These are phyloP conservation scores for Masnerella sp. DNA, from an alignment of 2,888 invertebrate genomes.

Conservation along the genomic window DNA sequence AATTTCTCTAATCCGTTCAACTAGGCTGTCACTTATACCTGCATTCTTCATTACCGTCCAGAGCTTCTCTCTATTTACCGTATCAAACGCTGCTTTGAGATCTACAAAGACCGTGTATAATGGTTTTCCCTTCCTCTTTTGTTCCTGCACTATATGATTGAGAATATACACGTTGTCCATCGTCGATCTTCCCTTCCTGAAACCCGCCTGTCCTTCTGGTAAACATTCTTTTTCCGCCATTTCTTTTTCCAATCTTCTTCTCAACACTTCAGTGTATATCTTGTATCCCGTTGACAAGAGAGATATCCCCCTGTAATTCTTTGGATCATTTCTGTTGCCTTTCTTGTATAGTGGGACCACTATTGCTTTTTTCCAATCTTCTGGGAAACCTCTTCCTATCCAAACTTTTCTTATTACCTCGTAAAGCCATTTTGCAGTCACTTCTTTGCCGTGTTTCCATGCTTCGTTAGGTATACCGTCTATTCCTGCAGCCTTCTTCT, in stretches of 20 bases:
- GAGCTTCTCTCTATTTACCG: not conserved
- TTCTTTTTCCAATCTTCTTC: conserved; percentile 3
- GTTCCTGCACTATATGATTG: conserved; percentile 8
- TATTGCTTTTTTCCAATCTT: not conserved
- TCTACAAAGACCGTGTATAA: not conserved
- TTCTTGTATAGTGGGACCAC: conserved; percentile 1
- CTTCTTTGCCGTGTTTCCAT: not conserved
- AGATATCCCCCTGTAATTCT: conserved; percentile 6
- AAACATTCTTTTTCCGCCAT: not conserved
- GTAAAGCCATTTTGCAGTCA: not conserved
- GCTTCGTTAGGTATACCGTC: not conserved
- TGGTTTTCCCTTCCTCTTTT: not conserved
- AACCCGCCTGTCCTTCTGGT: conserved; percentile 9
- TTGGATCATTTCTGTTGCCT: not conserved
- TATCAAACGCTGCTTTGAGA: conserved; percentile 1
- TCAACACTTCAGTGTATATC: not conserved
- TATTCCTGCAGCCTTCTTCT: not conserved
- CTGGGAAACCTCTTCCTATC: not conserved
- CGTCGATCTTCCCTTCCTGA: conserved; percentile 10
- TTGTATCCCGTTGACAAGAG: not conserved
- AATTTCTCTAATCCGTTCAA: not conserved
- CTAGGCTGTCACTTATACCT: conserved; percentile 2
- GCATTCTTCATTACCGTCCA: not conserved
- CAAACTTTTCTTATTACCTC: not conserved
- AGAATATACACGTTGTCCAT: conserved; percentile 21